Base-by-base conservation (phyloP, 2,113 vertebrate genomes). In the Cynocephalus volans region DNA sequence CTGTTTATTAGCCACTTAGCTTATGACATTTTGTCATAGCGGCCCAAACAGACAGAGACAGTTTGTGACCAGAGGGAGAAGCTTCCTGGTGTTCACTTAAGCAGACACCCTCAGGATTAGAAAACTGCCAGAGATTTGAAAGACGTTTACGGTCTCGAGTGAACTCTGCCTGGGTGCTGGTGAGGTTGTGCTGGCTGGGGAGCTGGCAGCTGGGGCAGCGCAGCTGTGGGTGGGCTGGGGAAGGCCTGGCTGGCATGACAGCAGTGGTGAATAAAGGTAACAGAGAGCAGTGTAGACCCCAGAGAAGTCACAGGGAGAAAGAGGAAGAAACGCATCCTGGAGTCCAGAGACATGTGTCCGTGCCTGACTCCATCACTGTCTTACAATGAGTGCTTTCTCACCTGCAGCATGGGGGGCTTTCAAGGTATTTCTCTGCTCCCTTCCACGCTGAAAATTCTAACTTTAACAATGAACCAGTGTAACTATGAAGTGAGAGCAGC, bases 271-370 rank as follows among this genome's bases (percentile, higher is more conserved):
- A 24, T 36, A 9, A 14, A 76, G 58, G 5, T 9, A 36, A 19
- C 11, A 0, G 11, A 9, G 24, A 11, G 10, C 17, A 52, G 12
- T 1, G 8, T 10, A 1, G 19, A 1, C 7, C 0, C 1, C 13
- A 18, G 21, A 8, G 21, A 56, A 45, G 58, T 36, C 36, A 54
- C 0, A 41, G 41, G 5, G 8, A 9, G 52, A 8, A 13, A 41
- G 26, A 41, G 10, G 33, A 9, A 26, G 31, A 18, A 28, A 7
- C 1, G 12, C 2, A 2, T 28, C 5, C 13, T 45, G 23, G n/a
- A 77, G 4, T n/a, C 6, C 48, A 0, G 8, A 84, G 26, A 4
- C 2, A 50, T 2, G 28, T 3, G 7, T 56, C 1, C 5, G 13
- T 17, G 3, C 2, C 0, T 2, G 2, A 24, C 62, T 54, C 19